phyloP scores from a whole-genome alignment of 2,888 invertebrate genomes.

The Heliconius ethilla region DNA sequence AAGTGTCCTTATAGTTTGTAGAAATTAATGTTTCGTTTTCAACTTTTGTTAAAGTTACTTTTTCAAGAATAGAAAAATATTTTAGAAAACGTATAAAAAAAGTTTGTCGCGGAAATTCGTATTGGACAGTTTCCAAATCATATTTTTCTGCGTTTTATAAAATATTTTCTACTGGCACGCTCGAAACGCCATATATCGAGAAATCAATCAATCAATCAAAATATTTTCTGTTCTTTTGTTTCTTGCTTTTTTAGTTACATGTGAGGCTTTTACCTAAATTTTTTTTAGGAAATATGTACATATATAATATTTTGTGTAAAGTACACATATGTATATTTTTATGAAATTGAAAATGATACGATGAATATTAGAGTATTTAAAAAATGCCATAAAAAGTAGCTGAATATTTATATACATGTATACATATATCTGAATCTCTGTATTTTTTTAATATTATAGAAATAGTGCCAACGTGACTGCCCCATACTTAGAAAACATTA shows the following conservation, averaged over 20 bases:
- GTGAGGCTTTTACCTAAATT: constrained; percentile 2
- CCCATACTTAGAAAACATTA: constrained; percentile 3
- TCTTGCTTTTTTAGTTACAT: constrained; percentile 7
- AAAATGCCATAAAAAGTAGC: background rate
- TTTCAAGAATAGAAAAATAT: background rate
- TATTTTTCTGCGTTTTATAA: background rate
- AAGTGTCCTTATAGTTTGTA: constrained; percentile 34
- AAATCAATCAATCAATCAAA: too few species aligned
- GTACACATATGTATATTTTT: background rate
- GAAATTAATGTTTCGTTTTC: constrained; percentile 16
- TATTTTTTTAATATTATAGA: constrained; percentile 9
- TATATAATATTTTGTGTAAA: background rate
- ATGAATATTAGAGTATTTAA: too few species aligned
- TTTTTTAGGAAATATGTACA: background rate
- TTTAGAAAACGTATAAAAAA: background rate
- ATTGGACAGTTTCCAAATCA: too few species aligned
- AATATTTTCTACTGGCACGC: background rate
- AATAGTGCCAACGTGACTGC: constrained; percentile 13
- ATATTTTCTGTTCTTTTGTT: constrained; percentile 11
- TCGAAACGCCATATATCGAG: too few species aligned
- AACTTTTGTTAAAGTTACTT: background rate
- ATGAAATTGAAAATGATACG: background rate
- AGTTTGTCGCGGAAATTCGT: too few species aligned
- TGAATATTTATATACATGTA: background rate
- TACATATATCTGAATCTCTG: constrained; percentile 11